A percentile compares a stretch with the other conserved stretches of the same genome.
These are phyloP conservation scores for Ctenoplectra terminalis DNA, from an alignment of 1,140 invertebrate species.

Conservation along the genomic window DNA sequence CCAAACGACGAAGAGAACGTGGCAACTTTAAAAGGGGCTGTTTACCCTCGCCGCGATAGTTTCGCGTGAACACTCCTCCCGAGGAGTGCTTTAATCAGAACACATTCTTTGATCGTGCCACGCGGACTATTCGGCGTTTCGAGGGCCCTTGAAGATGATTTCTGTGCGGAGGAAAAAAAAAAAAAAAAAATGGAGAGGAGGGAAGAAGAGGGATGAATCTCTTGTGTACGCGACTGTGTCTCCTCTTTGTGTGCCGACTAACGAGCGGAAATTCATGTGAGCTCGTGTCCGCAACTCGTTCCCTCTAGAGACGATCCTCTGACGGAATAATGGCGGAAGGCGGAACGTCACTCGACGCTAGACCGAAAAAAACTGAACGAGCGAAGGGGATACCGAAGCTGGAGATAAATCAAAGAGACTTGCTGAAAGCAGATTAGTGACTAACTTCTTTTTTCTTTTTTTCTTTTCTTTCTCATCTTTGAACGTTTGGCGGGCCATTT, in stretches of 20 bases:
- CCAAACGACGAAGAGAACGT: not conserved
- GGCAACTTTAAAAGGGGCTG: not conserved
- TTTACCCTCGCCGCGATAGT: conserved; percentile 26
- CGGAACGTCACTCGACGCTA: no score
- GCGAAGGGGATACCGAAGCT: no score
- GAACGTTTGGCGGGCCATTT: no score
- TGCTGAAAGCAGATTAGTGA: no score
- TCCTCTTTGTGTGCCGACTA: conserved; percentile 53
- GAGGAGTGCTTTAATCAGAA: conserved; percentile 51
- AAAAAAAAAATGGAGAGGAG: not conserved
- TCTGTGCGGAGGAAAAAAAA: not conserved
- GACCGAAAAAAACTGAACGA: no score
- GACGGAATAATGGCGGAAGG: conserved; percentile 26
- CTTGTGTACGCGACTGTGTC: conserved; percentile 23
- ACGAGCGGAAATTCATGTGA: conserved; percentile 64
- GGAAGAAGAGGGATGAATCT: not conserved
- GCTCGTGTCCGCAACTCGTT: conserved; percentile 42
- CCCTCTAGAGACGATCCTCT: conserved; percentile 48
- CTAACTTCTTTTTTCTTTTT: no score
- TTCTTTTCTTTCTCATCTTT: no score
- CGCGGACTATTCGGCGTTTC: conserved; percentile 21
- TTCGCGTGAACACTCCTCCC: not conserved
- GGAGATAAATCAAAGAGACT: no score
- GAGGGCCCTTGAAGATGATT: conserved; percentile 50
- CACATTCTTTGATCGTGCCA: conserved; percentile 52